phyloP scores from a whole-genome alignment of 2,888 invertebrate species.

The Amitus sp. region DNA sequence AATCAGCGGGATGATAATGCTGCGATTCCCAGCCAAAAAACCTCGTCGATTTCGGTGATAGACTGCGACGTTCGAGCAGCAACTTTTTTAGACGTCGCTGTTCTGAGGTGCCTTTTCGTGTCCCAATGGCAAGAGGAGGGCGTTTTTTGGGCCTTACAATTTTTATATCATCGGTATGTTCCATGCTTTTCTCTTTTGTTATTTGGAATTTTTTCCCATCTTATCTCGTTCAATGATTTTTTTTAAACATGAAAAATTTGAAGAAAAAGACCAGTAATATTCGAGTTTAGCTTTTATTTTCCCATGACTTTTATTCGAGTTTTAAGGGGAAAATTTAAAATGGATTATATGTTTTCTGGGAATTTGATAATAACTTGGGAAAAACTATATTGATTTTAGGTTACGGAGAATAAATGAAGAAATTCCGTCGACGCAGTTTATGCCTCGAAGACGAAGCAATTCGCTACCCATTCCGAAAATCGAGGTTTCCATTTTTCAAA shows the following conservation, averaged over 20 bases:
- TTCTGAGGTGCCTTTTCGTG: conserved; percentile 93
- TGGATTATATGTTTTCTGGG: no score
- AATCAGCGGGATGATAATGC: conserved; percentile 31
- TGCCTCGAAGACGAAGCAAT: conserved; percentile 87
- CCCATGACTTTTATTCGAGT: no score
- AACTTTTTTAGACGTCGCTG: conserved; percentile 96
- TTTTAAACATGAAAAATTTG: conserved; percentile 14
- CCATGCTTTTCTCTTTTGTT: no score
- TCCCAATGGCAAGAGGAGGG: conserved; percentile 99
- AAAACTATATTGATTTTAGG: conserved; percentile 64
- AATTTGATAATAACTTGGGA: no score
- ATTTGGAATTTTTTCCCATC: no score
- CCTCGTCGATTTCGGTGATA: conserved; percentile 45
- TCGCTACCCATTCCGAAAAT: conserved; percentile 95
- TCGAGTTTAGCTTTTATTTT: no score
- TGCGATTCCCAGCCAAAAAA: conserved; percentile 38
- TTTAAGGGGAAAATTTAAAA: no score
- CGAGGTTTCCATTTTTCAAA: conserved; percentile 86
- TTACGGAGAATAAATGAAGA: conserved; percentile 90
- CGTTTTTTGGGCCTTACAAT: conserved; percentile 95
- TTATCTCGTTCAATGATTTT: conserved; percentile 15
- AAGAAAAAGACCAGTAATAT: no score
- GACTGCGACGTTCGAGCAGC: conserved; percentile 79
- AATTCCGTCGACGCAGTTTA: conserved; percentile 77
- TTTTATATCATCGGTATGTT: conserved; percentile 83